Base-by-base conservation (phyloP, 2,113 vertebrate genomes). In the Ursus arctos region DNA sequence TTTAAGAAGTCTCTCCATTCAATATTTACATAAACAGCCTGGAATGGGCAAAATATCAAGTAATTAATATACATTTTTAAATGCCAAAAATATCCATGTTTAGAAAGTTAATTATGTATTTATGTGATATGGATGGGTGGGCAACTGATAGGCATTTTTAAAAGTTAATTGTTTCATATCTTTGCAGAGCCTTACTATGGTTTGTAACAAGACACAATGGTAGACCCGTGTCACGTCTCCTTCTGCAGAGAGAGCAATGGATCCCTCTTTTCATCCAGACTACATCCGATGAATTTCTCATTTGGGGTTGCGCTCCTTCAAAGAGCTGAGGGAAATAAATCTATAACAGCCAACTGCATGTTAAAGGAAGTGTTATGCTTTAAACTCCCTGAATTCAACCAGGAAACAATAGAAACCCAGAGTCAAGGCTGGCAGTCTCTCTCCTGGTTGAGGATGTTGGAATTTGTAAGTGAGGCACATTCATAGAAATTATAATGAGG, bases 61-160 rank as follows among this genome's bases (percentile, higher is more conserved):
- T 91, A 97, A 98, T 96, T 97, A 96, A 97, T 95, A 96, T 67
- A 92, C 94, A 97, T 96, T 89, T 97, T 97, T 89, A 97, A 97
- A 90, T 96, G 91, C 77, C 84, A 51, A 83, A 94, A 91, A 74
- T 87, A 96, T 47, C 74, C 80, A 88, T 80, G 90, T 96, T 97
- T 91, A 92, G 51, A 90, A 79, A 91, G 88, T 83, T 86, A 65
- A 72, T 74, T 91, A 88, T 94, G 89, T 83, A 86, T 97, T 93
- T 96, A 96, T 97, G 67, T 89, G 89, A 71, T 85, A 79, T 86
- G 89, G 93, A 53, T 94, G 67, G 53, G 14, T 83, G 72, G 72
- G 74, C 65, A 93, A 87, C n/a, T 71, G 88, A 67, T 71, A 77
- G 1, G 55, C 84, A 84, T 63, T 59, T 96, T 84, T 81, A 47